phyloP scores from a whole-genome alignment of 2,113 vertebrate species.

The Phylloscopus trochilus region DNA sequence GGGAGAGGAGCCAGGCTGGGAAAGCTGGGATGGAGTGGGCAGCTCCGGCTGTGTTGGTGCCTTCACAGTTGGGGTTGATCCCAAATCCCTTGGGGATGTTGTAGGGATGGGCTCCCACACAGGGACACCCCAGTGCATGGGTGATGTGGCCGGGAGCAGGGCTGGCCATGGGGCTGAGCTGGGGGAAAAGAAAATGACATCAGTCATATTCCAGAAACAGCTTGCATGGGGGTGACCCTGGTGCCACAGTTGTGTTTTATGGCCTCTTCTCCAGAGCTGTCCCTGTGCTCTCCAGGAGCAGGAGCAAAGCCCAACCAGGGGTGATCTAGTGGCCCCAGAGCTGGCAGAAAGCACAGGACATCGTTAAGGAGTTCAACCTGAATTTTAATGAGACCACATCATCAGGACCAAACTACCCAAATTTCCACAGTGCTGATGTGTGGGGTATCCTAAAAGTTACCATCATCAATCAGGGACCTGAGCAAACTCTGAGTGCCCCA shows the following conservation, averaged over 20 bases:
- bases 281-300: not conserved
- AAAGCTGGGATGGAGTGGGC: not conserved
- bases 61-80: fast-evolving
- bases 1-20: not conserved
- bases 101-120: not conserved
- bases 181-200: too few species aligned
- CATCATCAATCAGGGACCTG: fast-evolving
- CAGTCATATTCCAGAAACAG: fast-evolving
- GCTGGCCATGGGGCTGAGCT: fast-evolving
- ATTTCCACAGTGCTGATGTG: fast-evolving
- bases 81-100: not conserved
- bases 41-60: fast-evolving
- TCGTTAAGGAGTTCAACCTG: not conserved
- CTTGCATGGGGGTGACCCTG: fast-evolving
- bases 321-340: not conserved
- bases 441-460: not conserved
- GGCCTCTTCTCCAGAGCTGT: not conserved
- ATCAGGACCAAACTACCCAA: not conserved
- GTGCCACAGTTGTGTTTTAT: not conserved
- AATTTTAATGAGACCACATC: not conserved
- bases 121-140: fast-evolving
- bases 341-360: not conserved
- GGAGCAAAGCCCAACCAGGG: not conserved
- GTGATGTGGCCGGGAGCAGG: fast-evolving
- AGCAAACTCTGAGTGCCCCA: not conserved